Percentiles rank a stretch among this genome's conserved stretches.
Conservation (phyloP, 2,888 invertebrate species). For the Diarsia brunnea region DNA sequence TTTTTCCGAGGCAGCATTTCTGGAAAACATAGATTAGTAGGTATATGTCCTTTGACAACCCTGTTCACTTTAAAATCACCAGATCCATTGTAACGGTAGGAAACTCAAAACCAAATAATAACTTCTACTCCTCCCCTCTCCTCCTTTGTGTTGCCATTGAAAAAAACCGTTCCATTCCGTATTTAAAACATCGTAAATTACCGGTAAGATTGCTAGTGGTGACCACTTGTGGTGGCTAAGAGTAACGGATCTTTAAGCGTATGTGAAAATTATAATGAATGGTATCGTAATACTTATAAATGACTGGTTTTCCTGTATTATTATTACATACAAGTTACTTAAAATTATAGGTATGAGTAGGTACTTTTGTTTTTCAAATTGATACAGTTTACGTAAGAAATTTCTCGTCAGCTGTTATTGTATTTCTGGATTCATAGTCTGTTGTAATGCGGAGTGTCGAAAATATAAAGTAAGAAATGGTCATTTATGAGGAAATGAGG, state of each 20-base stretch:
- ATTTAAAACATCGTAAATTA: slow-evolving; percentile 69
- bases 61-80: slow-evolving; percentile 80
- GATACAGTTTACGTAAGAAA: slow-evolving; percentile 5
- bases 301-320: slow-evolving; percentile 38
- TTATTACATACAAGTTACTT: slow-evolving; percentile 11
- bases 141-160: slow-evolving; percentile 74
- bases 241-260: slow-evolving; percentile 61
- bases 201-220: slow-evolving; percentile 61
- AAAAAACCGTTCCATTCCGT: slow-evolving; percentile 72
- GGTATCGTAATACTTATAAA: slow-evolving; percentile 27
- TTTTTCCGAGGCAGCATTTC: neutral
- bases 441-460: neutral
- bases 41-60: slow-evolving; percentile 42
- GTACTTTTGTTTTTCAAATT: slow-evolving; percentile 9
- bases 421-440: neutral
- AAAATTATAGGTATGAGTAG: neutral
- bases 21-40: neutral
- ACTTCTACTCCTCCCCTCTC: slow-evolving; percentile 70
- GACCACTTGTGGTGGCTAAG: slow-evolving; percentile 56
- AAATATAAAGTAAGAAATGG: too few relatives aligned
- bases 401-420: slow-evolving; percentile 20
- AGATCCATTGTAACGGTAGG: slow-evolving; percentile 80
- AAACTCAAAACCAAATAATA: slow-evolving; percentile 86
- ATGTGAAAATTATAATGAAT: slow-evolving; percentile 52
- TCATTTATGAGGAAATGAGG: too few relatives aligned